phyloP scores from a whole-genome alignment of 2,888 invertebrate genomes.

The Elmis aenea region DNA sequence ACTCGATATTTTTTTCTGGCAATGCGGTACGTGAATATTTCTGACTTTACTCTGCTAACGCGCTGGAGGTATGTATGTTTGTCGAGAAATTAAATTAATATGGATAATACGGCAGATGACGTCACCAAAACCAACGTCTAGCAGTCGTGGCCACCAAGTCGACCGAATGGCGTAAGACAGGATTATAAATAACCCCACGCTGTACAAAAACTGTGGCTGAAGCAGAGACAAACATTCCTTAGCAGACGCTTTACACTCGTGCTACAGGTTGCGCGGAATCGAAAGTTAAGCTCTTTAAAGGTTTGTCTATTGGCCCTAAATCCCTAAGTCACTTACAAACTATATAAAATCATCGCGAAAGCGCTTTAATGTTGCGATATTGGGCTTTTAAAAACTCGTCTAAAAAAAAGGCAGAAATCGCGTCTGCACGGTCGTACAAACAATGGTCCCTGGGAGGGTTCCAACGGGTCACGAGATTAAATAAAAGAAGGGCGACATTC shows the following conservation, averaged over 20 bases:
- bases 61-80: too few species aligned
- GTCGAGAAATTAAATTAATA: too few species aligned
- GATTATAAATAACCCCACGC: slow-evolving; percentile 28
- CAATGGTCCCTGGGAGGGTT: slow-evolving; percentile 18
- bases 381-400: too few species aligned
- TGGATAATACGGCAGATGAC: slow-evolving; percentile 25
- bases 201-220: slow-evolving; percentile 15
- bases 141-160: slow-evolving; percentile 24
- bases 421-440: slow-evolving; percentile 12
- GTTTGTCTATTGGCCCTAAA: slow-evolving; percentile 20
- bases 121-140: slow-evolving; percentile 22
- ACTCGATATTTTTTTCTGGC: too few species aligned
- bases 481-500: slow-evolving; percentile 13
- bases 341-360: too few species aligned
- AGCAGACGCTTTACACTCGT: slow-evolving; percentile 16
- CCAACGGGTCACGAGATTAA: slow-evolving; percentile 14
- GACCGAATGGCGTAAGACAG: slow-evolving; percentile 24
- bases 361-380: too few species aligned
- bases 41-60: too few species aligned
- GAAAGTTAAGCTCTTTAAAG: slow-evolving; percentile 19
- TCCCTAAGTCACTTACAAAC: slow-evolving; percentile 7
- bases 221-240: slow-evolving; percentile 16
- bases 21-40: too few species aligned
- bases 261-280: slow-evolving; percentile 25
- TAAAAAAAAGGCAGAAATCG: slow-evolving; percentile 14